phyloP scores from a whole-genome alignment of 1,140 invertebrate species.

The Meteorus sp. region DNA sequence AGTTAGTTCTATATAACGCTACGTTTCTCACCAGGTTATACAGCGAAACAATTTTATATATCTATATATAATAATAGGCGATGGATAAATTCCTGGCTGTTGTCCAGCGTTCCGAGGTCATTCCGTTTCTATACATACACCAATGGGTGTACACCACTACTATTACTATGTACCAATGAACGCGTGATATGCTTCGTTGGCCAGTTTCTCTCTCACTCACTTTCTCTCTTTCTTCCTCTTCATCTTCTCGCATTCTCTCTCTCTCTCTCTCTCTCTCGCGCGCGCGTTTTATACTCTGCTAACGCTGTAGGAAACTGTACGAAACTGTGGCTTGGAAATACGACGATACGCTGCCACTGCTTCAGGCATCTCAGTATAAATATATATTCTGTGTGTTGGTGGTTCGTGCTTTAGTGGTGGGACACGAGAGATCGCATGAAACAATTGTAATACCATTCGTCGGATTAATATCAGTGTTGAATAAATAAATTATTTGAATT shows the following conservation, averaged over 20 bases:
- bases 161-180: constrained; percentile 5
- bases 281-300: no score
- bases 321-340: constrained; percentile 22
- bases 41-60: constrained; percentile 21
- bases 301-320: constrained; percentile 19
- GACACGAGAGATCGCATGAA: not conserved
- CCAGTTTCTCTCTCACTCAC: not conserved
- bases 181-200: not conserved
- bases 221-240: no score
- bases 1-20: no score
- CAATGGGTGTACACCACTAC: no score
- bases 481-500: no score
- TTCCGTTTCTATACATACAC: constrained; percentile 11
- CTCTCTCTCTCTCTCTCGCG: no score
- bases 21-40: not conserved
- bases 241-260: no score
- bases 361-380: not conserved
- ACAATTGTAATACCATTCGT: not conserved
- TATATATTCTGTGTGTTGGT: not conserved
- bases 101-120: constrained; percentile 19
- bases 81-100: constrained; percentile 22
- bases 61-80: no score
- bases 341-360: constrained; percentile 1
- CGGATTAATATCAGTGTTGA: not conserved
- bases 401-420: not conserved